phyloP scores from a whole-genome alignment of 2,888 invertebrate genomes.

The Drosophila sordidapex region DNA sequence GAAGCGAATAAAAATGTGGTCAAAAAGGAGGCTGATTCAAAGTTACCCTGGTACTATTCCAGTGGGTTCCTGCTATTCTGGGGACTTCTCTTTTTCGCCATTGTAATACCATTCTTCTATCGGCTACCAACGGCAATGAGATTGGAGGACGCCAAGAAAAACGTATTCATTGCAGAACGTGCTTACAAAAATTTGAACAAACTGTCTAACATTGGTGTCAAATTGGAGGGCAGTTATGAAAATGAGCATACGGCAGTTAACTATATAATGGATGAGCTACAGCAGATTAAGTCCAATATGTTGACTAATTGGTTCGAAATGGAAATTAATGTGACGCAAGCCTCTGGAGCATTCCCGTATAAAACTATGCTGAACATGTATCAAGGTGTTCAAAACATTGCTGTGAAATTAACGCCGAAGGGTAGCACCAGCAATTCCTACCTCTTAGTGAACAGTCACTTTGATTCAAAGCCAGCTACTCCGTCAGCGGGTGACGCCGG shows the following conservation, averaged over 20 bases:
- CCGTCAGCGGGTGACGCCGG: no score
- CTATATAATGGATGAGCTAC: conserved; percentile 81
- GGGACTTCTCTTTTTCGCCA: conserved; percentile 60
- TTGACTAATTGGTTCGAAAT: conserved; percentile 70
- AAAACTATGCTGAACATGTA: conserved; percentile 70
- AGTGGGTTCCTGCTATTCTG: conserved; percentile 63
- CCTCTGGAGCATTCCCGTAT: conserved; percentile 68
- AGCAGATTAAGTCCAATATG: conserved; percentile 60
- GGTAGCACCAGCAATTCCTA: no score
- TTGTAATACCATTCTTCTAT: conserved; percentile 59
- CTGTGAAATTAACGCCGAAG: conserved; percentile 61
- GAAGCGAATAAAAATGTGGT: conserved; percentile 1
- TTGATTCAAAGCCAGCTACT: no score
- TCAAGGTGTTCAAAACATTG: conserved; percentile 79
- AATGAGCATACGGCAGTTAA: conserved; percentile 88
- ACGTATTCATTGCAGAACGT: conserved; percentile 88
- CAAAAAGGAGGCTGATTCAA: not conserved
- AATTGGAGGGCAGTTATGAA: conserved; percentile 88
- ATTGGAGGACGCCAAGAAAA: conserved; percentile 69
- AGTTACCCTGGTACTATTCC: conserved; percentile 68
- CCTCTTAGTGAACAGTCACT: no score
- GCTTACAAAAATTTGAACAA: conserved; percentile 83
- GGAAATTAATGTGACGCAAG: conserved; percentile 78
- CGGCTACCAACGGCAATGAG: conserved; percentile 57
- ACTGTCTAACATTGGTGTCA: conserved; percentile 46